phyloP scores from a whole-genome alignment of 2,113 vertebrate genomes.

The Triplophysa rosa region DNA sequence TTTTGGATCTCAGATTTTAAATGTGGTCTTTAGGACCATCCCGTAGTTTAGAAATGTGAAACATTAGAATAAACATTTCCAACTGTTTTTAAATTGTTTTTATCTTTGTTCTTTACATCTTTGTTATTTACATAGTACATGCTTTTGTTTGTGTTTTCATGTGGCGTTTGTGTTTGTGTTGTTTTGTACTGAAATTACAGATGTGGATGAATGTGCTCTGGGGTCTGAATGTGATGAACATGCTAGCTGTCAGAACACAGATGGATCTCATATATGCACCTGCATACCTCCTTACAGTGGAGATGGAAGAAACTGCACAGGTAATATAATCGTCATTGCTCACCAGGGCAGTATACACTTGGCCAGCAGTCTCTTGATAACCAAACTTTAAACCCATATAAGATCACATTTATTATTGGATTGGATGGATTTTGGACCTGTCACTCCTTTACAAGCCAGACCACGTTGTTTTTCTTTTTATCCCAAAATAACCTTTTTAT shows the following conservation, averaged over 20 bases:
- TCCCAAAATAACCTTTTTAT: no score
- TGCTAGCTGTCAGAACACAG: conserved; percentile 88
- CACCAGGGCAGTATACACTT: neutral
- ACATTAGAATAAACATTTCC: neutral
- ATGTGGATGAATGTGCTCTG: conserved; percentile 93
- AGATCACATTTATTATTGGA: neutral
- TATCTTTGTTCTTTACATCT: neutral
- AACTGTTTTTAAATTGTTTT: neutral
- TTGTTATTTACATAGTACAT: neutral
- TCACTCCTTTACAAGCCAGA: neutral
- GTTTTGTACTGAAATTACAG: conserved; percentile 64
- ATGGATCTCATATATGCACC: conserved; percentile 89
- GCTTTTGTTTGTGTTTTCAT: conserved; percentile 5
- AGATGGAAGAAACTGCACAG: conserved; percentile 91
- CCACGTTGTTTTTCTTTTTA: neutral
- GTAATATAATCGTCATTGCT: conserved; percentile 66
- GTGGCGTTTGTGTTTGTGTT: conserved; percentile 27
- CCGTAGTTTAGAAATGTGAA: neutral
- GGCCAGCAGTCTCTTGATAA: no score
- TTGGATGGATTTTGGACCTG: neutral
- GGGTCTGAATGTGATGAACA: conserved; percentile 88
- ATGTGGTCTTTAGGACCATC: no score
- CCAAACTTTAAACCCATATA: neutral
- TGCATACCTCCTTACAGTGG: conserved; percentile 87
- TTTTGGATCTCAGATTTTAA: no score